Evolutionary conservation across 2,797 vertebrate species (phyloP).

Genomic region (Rachycentron canadum): DNA sequence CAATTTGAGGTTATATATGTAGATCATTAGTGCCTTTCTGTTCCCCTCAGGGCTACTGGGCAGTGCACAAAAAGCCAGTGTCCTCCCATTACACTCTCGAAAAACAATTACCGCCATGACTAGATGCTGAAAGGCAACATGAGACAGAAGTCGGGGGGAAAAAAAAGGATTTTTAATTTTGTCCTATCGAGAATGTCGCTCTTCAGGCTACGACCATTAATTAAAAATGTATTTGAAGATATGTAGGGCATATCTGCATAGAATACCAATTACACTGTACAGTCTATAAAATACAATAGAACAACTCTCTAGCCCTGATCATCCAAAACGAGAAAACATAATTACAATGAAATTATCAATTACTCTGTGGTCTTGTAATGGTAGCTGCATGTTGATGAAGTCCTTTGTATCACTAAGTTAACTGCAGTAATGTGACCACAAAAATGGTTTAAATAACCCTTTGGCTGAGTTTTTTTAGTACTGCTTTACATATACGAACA

Average conservation of each 20-base stretch:
- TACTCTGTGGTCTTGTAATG: conserved; percentile 30
- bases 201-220: conserved; percentile 71
- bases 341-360: conserved; percentile 43
- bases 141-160: conserved; percentile 39
- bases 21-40: conserved; percentile 77
- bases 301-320: conserved; percentile 27
- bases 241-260: conserved; percentile 61
- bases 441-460: conserved; percentile 2
- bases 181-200: conserved; percentile 68
- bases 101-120: conserved; percentile 78
- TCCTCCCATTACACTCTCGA: conserved; percentile 67
- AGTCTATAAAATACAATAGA: conserved; percentile 54
- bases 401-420: background rate
- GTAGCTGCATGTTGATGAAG: conserved; percentile 35
- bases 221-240: conserved; percentile 72
- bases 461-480: background rate
- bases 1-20: conserved; percentile 83
- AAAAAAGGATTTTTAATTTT: conserved; percentile 61
- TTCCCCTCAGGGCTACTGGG: conserved; percentile 66
- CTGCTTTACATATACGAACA: background rate
- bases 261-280: conserved; percentile 67
- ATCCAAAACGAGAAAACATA: conserved; percentile 52
- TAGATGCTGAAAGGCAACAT: conserved; percentile 73
- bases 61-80: conserved; percentile 64
- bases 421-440: background rate